phyloP scores from a whole-genome alignment of 2,888 invertebrate species.

The Maniola hyperantus region DNA sequence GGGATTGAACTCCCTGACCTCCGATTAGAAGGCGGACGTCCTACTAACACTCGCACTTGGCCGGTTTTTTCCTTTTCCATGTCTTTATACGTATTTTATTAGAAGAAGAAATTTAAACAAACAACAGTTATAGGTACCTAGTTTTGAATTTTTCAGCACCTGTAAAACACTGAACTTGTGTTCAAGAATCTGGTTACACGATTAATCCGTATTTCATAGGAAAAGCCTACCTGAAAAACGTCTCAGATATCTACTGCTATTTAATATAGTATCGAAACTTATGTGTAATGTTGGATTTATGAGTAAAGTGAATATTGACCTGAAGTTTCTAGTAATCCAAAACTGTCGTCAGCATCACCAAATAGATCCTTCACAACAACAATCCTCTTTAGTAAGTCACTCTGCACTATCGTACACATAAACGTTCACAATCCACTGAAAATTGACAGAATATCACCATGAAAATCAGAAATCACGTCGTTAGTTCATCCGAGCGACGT shows the following conservation, averaged over 20 bases:
- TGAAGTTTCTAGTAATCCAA: conserved; percentile 53
- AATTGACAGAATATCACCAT: conserved; percentile 45
- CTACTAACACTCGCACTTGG: too few species aligned
- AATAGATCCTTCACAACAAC: conserved; percentile 62
- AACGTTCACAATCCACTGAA: conserved; percentile 73
- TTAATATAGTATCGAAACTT: background rate
- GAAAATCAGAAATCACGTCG: conserved; percentile 54
- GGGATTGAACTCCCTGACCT: too few species aligned
- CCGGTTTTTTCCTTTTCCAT: background rate
- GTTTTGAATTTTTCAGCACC: background rate
- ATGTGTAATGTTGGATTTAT: background rate
- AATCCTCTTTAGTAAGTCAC: conserved; percentile 67
- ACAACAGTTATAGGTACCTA: background rate
- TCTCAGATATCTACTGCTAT: too few species aligned
- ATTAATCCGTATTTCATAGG: background rate
- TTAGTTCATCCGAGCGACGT: conserved; percentile 64
- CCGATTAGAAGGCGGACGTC: too few species aligned
- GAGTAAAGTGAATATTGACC: conserved; percentile 47
- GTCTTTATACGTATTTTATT: background rate
- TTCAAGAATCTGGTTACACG: background rate
- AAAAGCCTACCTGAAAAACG: background rate
- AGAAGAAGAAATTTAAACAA: background rate
- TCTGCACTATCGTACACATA: conserved; percentile 67
- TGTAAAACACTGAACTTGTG: background rate
- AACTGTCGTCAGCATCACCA: conserved; percentile 55